Base-by-base conservation (phyloP, 2,113 vertebrate species). In the Myrmecobius fasciatus region DNA sequence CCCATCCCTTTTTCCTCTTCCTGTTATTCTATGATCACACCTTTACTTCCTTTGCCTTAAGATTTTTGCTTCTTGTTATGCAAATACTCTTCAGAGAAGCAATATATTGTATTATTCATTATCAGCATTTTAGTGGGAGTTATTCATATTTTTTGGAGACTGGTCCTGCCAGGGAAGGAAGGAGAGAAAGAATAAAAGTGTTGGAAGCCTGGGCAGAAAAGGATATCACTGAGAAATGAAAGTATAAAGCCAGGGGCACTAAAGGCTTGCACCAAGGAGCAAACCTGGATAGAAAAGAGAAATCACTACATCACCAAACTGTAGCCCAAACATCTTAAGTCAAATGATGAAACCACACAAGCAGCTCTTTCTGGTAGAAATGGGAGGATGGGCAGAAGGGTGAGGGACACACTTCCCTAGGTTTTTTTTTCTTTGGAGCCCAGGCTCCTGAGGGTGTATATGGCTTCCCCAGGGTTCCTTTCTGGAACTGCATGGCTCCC, bases 61-160 rank as follows among this genome's bases (percentile, higher is more conserved):
- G 36, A 83, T 83, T 93, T 96, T 96, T 96, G 95, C 92, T 93
- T 91, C 90, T 88, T 91, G 93, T 67, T 93, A 90, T 95, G 95
- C 92, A 96, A 92, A 96, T 94, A 93, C 93, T 92, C 92, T 53
- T 92, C 53, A 52, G 89, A 96, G 90, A 93, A 54, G 60, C 51
- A 83, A 36, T 90, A 49, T 47, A 11, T n/a, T 56, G n/a, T 92
- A 83, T 89, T 93, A 51, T 94, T 90, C 0, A 53, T 46, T 52
- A 43, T 22, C 20, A n/a, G 60, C 31, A 83, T 83, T 83, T 83
- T 83, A 43, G 46, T 92, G 43, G 12, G 89, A 95, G 52, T 93
- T 94, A 92, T 93, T 95, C 53, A 90, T 54, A 60, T 54, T 96
- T 92, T 94, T 52, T 17, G 28, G 92, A 94, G 83, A 95, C 92